phyloP scores from a whole-genome alignment of 2,888 invertebrate genomes.

The Drosophila helvetica region DNA sequence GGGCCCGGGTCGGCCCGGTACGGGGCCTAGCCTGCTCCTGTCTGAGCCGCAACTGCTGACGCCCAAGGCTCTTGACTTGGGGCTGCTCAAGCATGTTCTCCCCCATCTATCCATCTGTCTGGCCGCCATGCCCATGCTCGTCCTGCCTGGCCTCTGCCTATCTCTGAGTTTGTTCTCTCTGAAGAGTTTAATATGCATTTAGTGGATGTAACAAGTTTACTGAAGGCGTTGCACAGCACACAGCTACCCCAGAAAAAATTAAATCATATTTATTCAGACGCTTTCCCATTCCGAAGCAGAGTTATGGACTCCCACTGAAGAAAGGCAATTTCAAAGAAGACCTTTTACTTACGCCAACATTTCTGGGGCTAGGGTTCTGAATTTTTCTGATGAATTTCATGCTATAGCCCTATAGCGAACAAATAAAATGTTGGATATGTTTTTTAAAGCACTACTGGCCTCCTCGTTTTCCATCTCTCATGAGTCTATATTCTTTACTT shows the following conservation, averaged over 20 bases:
- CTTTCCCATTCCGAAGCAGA: conserved; percentile 16
- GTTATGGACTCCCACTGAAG: conserved; percentile 11
- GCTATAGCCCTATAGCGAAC: conserved; percentile 22
- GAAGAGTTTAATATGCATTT: conserved; percentile 78
- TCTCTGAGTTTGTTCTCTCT: conserved; percentile 28
- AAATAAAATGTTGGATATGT: no score
- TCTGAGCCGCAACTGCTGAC: conserved; percentile 16
- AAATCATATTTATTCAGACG: conserved; percentile 25
- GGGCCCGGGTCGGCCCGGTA: not conserved
- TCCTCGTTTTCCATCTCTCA: no score
- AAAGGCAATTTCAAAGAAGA: not conserved
- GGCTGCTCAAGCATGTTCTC: conserved; percentile 61
- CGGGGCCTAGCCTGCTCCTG: not conserved
- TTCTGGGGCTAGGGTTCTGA: conserved; percentile 10
- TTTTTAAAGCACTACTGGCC: no score
- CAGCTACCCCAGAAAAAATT: not conserved
- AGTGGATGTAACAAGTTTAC: conserved; percentile 74
- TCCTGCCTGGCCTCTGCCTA: not conserved
- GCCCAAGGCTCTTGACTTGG: conserved; percentile 73
- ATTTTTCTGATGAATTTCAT: conserved; percentile 13
- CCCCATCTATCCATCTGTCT: not conserved
- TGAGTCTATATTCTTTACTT: no score
- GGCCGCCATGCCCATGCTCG: not conserved
- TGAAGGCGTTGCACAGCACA: conserved; percentile 60
- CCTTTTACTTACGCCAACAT: not conserved